Evolutionary conservation across 2,888 invertebrate species (phyloP).

Genomic region (Coleophora deauratella): DNA sequence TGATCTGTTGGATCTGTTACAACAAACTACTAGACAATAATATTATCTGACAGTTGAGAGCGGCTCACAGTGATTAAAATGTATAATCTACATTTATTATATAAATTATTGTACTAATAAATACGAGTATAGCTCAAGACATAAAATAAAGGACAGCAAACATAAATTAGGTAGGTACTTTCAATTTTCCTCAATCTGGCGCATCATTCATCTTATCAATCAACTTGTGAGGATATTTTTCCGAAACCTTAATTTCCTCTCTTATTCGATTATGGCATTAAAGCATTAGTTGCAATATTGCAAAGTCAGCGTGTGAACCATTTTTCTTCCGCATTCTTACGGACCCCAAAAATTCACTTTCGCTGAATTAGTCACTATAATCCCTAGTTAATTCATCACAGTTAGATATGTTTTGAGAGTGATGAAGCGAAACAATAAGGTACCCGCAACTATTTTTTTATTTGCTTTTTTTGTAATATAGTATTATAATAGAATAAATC

Average conservation of each 20-base stretch:
- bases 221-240: constrained; percentile 33
- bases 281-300: constrained; percentile 39
- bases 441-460: no score
- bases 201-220: constrained; percentile 29
- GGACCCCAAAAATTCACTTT: constrained; percentile 56
- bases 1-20: no score
- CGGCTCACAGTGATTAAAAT: no score
- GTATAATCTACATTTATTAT: no score
- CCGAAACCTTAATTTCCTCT: constrained; percentile 47
- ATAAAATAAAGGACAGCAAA: no score
- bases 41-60: no score
- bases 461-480: no score
- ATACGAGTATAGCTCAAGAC: no score
- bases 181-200: constrained; percentile 13
- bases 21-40: no score
- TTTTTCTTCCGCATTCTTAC: constrained; percentile 53
- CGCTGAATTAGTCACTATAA: constrained; percentile 48
- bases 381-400: constrained; percentile 55
- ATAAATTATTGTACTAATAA: no score
- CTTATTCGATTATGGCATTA: constrained; percentile 56
- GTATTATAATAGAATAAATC: no score
- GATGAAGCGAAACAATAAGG: constrained; percentile 30
- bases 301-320: constrained; percentile 48
- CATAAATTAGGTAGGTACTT: no score
- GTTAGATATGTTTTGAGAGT: constrained; percentile 32